Percentiles rank a stretch among this genome's conserved stretches.
Conservation (phyloP, 1,140 invertebrate genomes). For the Diprion similis region DNA sequence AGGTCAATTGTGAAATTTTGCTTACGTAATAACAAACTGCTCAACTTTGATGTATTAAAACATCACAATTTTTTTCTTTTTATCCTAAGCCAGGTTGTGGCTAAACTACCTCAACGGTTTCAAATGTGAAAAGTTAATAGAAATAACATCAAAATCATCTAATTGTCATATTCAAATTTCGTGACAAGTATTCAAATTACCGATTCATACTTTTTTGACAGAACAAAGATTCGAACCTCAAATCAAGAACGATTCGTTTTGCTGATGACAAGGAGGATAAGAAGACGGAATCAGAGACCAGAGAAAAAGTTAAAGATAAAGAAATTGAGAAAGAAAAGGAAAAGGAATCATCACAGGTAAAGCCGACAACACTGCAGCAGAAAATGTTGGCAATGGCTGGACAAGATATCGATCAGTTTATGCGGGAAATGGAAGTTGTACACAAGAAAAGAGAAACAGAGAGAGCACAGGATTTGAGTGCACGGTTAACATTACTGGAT, state of each 20-base stretch:
- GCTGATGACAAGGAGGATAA: constrained; percentile 68
- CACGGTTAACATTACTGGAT: constrained; percentile 59
- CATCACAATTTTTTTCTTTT: too few species aligned
- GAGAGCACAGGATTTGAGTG: constrained; percentile 68
- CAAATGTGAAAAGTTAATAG: too few species aligned
- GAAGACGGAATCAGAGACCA: constrained; percentile 49
- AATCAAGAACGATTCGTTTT: constrained; percentile 71
- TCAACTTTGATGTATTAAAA: too few species aligned
- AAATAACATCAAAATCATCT: too few species aligned
- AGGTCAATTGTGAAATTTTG: not conserved
- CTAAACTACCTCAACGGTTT: too few species aligned
- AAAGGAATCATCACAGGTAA: constrained; percentile 55
- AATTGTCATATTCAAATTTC: too few species aligned
- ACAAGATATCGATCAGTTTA: constrained; percentile 91
- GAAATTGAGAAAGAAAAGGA: constrained; percentile 42
- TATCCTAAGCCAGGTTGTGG: too few species aligned
- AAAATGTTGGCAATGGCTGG: constrained; percentile 86
- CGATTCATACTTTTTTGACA: constrained; percentile 25
- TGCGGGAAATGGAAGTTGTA: constrained; percentile 89
- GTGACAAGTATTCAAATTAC: too few species aligned
- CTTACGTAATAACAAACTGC: too few species aligned
- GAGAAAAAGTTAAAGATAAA: constrained; percentile 53
- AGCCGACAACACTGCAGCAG: constrained; percentile 80
- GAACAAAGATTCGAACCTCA: constrained; percentile 52
- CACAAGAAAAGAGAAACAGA: constrained; percentile 77